phyloP scores from a whole-genome alignment of 1,140 invertebrate species.

The Apis laboriosa region DNA sequence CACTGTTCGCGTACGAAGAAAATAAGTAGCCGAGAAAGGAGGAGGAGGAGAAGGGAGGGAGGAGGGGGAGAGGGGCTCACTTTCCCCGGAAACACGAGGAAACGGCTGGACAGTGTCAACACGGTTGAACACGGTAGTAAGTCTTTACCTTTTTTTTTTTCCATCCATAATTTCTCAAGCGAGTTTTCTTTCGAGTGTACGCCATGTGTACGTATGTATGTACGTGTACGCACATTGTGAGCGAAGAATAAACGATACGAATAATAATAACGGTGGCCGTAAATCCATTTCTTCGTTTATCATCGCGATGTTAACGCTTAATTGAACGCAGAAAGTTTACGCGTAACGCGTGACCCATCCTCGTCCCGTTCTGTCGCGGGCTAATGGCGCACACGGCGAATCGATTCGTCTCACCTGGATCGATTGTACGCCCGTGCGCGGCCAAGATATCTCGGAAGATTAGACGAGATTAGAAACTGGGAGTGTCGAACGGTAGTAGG shows the following conservation, averaged over 20 bases:
- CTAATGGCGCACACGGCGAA: slow-evolving; percentile 32
- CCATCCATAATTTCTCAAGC: not conserved
- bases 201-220: not conserved
- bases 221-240: not conserved
- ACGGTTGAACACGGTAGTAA: not conserved
- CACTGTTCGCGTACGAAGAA: not conserved
- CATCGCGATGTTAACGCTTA: not conserved
- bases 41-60: too few species aligned
- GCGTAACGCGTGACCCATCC: slow-evolving; percentile 18
- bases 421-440: slow-evolving; percentile 32
- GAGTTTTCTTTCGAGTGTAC: not conserved
- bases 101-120: not conserved
- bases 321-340: slow-evolving; percentile 24
- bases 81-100: slow-evolving; percentile 7
- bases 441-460: slow-evolving; percentile 41
- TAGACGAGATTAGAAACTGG: slow-evolving; percentile 55
- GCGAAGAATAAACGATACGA: not conserved
- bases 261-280: not conserved
- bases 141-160: not conserved
- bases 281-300: not conserved
- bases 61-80: not conserved
- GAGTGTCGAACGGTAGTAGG: slow-evolving; percentile 48
- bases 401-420: slow-evolving; percentile 42
- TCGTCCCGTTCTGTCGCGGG: not conserved
- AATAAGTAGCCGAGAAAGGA: not conserved